phyloP scores from a whole-genome alignment of 2,888 invertebrate species.

The Liposcelis brunnea region DNA sequence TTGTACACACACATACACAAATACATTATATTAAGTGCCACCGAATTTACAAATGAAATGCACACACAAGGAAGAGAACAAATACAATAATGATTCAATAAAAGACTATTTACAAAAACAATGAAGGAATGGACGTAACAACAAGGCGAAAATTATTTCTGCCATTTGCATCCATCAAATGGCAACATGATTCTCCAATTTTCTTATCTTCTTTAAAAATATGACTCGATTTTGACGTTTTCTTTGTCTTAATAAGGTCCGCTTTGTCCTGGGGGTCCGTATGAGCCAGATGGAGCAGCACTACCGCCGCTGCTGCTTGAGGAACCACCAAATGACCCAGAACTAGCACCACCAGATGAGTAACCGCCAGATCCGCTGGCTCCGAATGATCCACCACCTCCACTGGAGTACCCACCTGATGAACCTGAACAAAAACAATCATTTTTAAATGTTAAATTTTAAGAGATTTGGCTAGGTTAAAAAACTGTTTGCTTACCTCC shows the following conservation, averaged over 20 bases:
- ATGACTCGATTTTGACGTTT: background rate
- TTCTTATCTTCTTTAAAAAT: no score
- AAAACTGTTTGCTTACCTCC: no score
- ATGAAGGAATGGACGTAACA: conserved; percentile 5
- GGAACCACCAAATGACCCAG: conserved; percentile 5
- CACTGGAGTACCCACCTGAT: conserved; percentile 3
- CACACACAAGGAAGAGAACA: conserved; percentile 3
- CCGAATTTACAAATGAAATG: conserved; percentile 6
- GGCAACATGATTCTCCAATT: no score
- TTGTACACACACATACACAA: conserved; percentile 4
- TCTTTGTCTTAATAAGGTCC: conserved; percentile 22
- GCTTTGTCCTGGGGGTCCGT: conserved; percentile 16
- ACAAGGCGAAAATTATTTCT: background rate
- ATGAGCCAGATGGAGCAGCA: conserved; percentile 16
- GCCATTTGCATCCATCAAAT: no score
- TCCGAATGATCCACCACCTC: background rate
- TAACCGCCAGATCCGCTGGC: conserved; percentile 2
- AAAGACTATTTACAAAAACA: conserved; percentile 7
- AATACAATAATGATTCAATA: background rate
- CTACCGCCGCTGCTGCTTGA: background rate
- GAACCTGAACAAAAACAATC: conserved; percentile 1
- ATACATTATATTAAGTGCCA: conserved; percentile 9
- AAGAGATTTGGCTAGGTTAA: no score
- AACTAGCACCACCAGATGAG: conserved; percentile 2
- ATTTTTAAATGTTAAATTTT: no score